Evolutionary conservation across 1,140 invertebrate genomes (phyloP).

Genomic region (Calycopis cecrops): DNA sequence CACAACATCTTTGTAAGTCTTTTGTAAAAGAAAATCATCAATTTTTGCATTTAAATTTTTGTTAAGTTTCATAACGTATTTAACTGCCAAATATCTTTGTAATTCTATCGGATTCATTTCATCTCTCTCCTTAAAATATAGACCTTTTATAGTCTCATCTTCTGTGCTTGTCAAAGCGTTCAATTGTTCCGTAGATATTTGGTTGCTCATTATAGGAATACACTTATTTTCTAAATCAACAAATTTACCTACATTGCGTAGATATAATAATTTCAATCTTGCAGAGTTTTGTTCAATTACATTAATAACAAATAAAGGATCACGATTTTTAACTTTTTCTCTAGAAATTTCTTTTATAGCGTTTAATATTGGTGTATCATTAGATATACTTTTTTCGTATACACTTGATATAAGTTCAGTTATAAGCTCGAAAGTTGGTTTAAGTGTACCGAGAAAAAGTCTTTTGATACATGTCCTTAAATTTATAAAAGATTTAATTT

Average conservation of each 20-base stretch:
- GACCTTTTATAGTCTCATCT: constrained; percentile 36
- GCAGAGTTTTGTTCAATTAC: constrained; percentile 32
- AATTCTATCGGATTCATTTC: constrained; percentile 53
- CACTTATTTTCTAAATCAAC: constrained; percentile 39
- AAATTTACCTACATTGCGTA: constrained; percentile 48
- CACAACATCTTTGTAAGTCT: constrained; percentile 59
- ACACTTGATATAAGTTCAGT: constrained; percentile 44
- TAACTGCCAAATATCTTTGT: constrained; percentile 52
- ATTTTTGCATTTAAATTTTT: constrained; percentile 44
- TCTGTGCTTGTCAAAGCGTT: constrained; percentile 35
- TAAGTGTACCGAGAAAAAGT: constrained; percentile 38
- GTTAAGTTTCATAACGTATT: constrained; percentile 57
- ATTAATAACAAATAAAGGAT: constrained; percentile 27
- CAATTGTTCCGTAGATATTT: constrained; percentile 59
- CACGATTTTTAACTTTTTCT: constrained; percentile 25
- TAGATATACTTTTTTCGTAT: constrained; percentile 42
- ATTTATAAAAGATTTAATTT: constrained; percentile 39
- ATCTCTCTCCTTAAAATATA: constrained; percentile 40
- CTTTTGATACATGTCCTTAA: constrained; percentile 39
- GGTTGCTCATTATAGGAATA: constrained; percentile 47
- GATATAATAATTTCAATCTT: constrained; percentile 48
- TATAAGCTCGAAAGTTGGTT: constrained; percentile 34
- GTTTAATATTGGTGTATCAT: constrained; percentile 39
- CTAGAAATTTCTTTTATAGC: constrained; percentile 40
- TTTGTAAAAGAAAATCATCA: constrained; percentile 45